Evolutionary conservation across 2,797 vertebrate genomes (phyloP), one percentile per base, ranked within the genome.

Genomic region (Brachyrhaphis roseni): DNA sequence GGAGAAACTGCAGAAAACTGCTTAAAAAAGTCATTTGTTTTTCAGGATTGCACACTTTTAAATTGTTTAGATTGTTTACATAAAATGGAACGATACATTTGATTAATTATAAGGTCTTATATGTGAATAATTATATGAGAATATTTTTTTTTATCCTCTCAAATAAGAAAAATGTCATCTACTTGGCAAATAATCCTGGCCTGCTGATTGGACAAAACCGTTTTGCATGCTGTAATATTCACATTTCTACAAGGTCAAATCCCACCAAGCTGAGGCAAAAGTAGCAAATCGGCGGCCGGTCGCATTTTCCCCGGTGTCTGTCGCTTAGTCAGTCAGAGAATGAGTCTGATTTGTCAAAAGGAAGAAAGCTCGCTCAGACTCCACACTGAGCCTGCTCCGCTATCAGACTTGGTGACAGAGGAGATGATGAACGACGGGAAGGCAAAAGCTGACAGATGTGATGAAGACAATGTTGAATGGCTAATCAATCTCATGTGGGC

Each of bases 381-480:
- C 84, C 83, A 88, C 79, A 78, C 90, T 77, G 86, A 11, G 66
- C 78, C 82, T 53, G 47, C 77, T 75, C 68, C 75, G 59, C 59
- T 7, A 75, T 83, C 82, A 87, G 87, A 90, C 80, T 80, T 84
- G 81, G 82, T 86, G 88, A 92, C 90, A 87, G 87, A 72, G 46
- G 76, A 87, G 87, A 93, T 93, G 89, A 93, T 89, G 84, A 91
- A 93, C 28, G 86, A 90, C 78, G 72, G 23, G 34, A 76, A 75
- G 82, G 90, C 90, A 89, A 90, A 93, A 89, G 87, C 88, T 88
- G 89, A 88, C 91, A 93, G 89, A 90, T 89, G 88, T 90, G 91
- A 92, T 90, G 89, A 92, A 93, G 87, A 91, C 88, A 46, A 71
- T 47, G 49, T 83, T 53, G 70, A 93, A 92, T 90, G 85, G 84